Conservation (phyloP, 2,888 invertebrate genomes). For the Agrochola lychnidis region DNA sequence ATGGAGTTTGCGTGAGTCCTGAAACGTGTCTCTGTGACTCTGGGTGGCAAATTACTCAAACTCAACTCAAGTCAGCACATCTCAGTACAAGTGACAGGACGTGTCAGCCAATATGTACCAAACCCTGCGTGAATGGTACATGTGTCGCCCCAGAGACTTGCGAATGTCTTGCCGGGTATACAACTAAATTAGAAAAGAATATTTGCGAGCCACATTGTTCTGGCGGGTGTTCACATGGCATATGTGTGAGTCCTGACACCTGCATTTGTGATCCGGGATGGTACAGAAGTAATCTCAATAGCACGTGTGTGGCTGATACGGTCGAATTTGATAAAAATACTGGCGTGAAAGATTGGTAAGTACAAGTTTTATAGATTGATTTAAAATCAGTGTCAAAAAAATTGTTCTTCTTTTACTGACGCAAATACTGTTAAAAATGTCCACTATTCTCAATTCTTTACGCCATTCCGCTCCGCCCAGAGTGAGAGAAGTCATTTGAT, state of each 20-base stretch:
- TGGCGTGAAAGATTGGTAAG: slow-evolving; percentile 20
- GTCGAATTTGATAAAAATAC: background rate
- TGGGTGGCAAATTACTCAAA: slow-evolving; percentile 30
- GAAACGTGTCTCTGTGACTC: slow-evolving; percentile 30
- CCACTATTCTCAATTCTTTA: background rate
- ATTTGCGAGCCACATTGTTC: slow-evolving; percentile 39
- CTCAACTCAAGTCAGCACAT: background rate
- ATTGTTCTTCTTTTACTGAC: background rate
- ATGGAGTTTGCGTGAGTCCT: slow-evolving; percentile 37
- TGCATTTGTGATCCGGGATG: slow-evolving; percentile 38
- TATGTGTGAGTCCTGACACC: slow-evolving; percentile 24
- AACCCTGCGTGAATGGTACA: slow-evolving; percentile 29
- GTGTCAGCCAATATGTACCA: slow-evolving; percentile 26
- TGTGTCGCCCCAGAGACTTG: slow-evolving; percentile 50
- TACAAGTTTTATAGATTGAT: background rate
- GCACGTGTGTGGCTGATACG: slow-evolving; percentile 12
- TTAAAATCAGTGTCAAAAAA: background rate
- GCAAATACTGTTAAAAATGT: background rate
- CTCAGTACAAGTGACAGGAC: background rate
- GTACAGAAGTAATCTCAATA: slow-evolving; percentile 6
- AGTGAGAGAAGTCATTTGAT: too few species aligned
- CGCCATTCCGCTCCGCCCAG: too few species aligned
- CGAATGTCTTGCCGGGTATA: slow-evolving; percentile 34
- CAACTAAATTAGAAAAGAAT: background rate
- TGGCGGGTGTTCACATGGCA: slow-evolving; percentile 32